Evolutionary conservation across 2,113 vertebrate species (phyloP).

Genomic region (Machaerirhynchus nigripectus): DNA sequence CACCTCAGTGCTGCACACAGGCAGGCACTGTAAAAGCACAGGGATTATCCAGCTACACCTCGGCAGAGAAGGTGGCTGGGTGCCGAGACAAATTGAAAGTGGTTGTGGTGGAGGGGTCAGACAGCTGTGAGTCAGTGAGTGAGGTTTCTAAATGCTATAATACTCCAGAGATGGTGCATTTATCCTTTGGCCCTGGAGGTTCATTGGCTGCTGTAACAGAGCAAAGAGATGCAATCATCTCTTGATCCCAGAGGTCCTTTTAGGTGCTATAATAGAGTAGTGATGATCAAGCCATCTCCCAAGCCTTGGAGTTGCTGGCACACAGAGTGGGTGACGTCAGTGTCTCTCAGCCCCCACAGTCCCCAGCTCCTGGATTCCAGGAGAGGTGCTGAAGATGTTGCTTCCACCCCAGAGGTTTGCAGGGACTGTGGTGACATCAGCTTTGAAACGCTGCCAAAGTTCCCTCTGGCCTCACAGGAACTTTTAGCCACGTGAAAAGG

Average conservation of each 20-base stretch:
- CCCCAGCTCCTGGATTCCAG: background rate
- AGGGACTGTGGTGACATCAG: background rate
- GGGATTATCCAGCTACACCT: background rate
- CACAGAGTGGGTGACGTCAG: background rate
- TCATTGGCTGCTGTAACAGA: constrained; percentile 44
- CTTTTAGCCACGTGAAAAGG: background rate
- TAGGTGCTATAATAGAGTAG: constrained; percentile 33
- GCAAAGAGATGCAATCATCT: constrained; percentile 47
- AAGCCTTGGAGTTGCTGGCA: constrained; percentile 35
- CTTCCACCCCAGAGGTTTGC: constrained; percentile 8
- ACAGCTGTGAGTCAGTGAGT: background rate
- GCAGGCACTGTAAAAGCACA: background rate
- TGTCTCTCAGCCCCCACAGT: constrained; percentile 29
- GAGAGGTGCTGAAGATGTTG: background rate
- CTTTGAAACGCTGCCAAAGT: background rate
- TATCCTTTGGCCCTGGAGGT: constrained; percentile 48
- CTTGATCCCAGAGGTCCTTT: constrained; percentile 42
- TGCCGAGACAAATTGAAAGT: background rate
- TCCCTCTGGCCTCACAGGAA: background rate
- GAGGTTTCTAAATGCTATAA: constrained; percentile 5
- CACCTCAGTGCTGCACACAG: background rate
- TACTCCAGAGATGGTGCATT: constrained; percentile 12
- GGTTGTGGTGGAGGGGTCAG: background rate
- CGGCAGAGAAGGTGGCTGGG: background rate
- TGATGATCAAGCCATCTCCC: constrained; percentile 30